A percentile compares a stretch with the other conserved stretches of the same genome.
These are phyloP conservation scores for Caenorhabditis virilis DNA, from an alignment of 2,888 invertebrate genomes.

Conservation along the genomic window DNA sequence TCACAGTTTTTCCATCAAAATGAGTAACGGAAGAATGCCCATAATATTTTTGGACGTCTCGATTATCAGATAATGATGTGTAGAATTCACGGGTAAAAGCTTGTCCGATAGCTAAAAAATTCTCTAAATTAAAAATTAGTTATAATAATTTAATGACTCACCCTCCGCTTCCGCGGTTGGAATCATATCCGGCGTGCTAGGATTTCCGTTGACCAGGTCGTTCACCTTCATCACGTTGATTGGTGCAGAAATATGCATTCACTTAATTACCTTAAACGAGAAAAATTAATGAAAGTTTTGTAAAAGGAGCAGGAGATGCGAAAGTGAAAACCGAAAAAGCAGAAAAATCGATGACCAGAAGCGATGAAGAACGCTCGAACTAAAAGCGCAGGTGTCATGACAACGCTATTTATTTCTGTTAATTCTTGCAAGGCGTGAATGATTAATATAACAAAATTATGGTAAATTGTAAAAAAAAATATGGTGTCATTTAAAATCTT, in stretches of 20 bases:
- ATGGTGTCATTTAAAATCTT: too few species aligned
- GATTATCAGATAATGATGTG: conserved; percentile 25
- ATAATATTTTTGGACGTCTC: conserved; percentile 38
- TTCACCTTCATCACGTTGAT: conserved; percentile 18
- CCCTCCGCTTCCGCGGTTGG: conserved; percentile 8
- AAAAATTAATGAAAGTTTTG: neutral
- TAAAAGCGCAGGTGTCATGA: too few species aligned
- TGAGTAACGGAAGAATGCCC: conserved; percentile 47
- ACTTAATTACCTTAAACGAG: conserved; percentile 26
- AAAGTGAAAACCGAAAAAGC: neutral
- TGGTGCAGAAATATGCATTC: conserved; percentile 34
- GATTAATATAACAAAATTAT: too few species aligned
- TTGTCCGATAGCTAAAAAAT: conserved; percentile 35
- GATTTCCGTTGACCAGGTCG: conserved; percentile 7
- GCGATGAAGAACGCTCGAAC: too few species aligned
- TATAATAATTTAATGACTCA: conserved; percentile 7
- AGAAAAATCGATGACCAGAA: neutral
- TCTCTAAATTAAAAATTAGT: neutral
- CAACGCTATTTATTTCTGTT: too few species aligned
- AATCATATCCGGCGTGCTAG: neutral
- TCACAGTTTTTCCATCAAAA: conserved; percentile 34
- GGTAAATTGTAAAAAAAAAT: too few species aligned
- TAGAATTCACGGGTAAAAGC: conserved; percentile 43
- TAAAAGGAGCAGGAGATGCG: neutral
- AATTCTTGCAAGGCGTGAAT: too few species aligned